Evolutionary conservation across 2,113 vertebrate genomes (phyloP), one percentile per base, ranked within the genome.

Genomic region (Mormyrus lacerda): DNA sequence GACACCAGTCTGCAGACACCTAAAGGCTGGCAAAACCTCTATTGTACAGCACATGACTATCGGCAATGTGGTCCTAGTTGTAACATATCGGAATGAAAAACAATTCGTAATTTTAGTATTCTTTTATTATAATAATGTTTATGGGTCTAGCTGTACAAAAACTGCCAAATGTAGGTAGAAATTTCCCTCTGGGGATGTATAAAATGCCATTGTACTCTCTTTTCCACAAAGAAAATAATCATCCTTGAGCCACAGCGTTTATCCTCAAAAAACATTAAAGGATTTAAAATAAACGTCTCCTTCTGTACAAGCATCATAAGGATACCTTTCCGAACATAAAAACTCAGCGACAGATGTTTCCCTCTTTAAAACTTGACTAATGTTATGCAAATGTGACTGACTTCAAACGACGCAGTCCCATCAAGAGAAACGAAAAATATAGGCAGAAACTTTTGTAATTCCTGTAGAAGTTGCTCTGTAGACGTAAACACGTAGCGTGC

Each of bases 371-470:
- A 47, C 58, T 8, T 35, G 19, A 53, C 9, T 39, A n/a, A 24
- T 85, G 53, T 89, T 89, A 84, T 89, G 53, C 76, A 47, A 89
- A 61, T 84, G 27, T 27, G 24, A 51, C n/a, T 84, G 42, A 44
- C 88, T 89, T 84, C 42, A 83, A 85, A 58, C 15, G 76, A 45
- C 15, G 44, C 24, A 44, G 39, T 17, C 50, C 39, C 55, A 48
- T n/a, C 79, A 31, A 53, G 39, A 85, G 42, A 79, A 76, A 76
- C 10, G 8, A 39, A 84, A 84, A 55, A 7, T 61, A 61, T 31
- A 47, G 24, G 47, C 31, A 76, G 42, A 47, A 84, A 85, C 88
- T 82, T 82, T 4, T 53, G 73, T 79, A 42, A 79, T 83, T 76
- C 45, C 87, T 76, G 45, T 47, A 50, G 87, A 88, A 73, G 35